Evolutionary conservation across 2,888 invertebrate species (phyloP).

Genomic region (Pecten maximus): DNA sequence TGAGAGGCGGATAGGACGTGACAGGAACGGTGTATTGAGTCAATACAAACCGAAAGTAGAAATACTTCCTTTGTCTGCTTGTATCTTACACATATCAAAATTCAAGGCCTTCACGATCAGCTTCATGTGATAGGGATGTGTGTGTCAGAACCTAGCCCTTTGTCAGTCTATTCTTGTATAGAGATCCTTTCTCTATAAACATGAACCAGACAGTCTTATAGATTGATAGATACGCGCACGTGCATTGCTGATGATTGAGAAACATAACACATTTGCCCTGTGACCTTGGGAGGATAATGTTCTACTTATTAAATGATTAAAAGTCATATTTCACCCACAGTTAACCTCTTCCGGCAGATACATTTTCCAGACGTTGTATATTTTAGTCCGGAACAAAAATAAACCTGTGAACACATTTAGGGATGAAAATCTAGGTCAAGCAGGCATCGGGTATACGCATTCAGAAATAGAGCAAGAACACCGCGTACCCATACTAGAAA

Average conservation of each 20-base stretch:
- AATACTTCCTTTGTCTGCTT: not conserved
- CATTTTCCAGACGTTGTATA: not conserved
- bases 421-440: not conserved
- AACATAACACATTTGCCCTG: conserved; percentile 20
- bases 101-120: not conserved
- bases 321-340: conserved; percentile 28
- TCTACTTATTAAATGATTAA: conserved; percentile 33
- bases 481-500: too few relatives aligned
- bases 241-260: conserved; percentile 4
- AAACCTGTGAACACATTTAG: conserved; percentile 24
- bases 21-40: not conserved
- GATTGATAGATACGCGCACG: conserved; percentile 25
- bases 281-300: conserved; percentile 25
- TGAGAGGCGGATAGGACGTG: not conserved
- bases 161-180: not conserved
- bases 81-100: not conserved
- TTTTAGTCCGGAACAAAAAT: not conserved
- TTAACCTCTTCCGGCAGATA: conserved; percentile 30
- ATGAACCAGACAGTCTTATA: not conserved
- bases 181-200: not conserved
- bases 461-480: not conserved
- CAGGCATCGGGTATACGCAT: not conserved
- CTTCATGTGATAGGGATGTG: not conserved
- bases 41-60: not conserved
- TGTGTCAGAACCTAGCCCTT: not conserved